Base-by-base conservation (phyloP, 2,797 vertebrate genomes). In the Myripristis jacobus region DNA sequence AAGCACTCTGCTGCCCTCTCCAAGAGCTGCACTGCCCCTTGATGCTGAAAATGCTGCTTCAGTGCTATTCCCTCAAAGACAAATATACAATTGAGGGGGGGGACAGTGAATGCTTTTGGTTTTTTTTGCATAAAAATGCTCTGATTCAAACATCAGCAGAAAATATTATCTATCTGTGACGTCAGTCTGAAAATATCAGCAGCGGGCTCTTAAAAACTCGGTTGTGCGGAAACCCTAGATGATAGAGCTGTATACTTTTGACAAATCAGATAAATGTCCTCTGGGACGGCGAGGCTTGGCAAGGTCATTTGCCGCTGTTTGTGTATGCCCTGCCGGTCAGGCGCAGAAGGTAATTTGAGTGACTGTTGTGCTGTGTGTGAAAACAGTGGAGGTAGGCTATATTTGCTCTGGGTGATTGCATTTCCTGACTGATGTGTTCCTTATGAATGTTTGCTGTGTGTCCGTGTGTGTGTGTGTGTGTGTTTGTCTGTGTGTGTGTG, bases 371-470 rank as follows among this genome's bases (percentile, higher is more conserved):
- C 73, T 81, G 80, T 72, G 78, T 87, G 84, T 77, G 84, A 84
- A 88, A 87, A 83, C 80, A 84, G 57, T 72, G 61, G 66, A 84
- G 77, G 73, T 70, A 75, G 84, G 71, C 68, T 86, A 24, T 84
- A 84, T 89, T 91, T 92, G 80, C 82, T 83, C 77, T 81, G 69
- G 66, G 56, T 91, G 86, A 91, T 92, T 92, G 84, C 78, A 84
- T 90, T 90, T 74, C 67, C 79, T 86, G 81, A 91, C 73, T 80
- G 85, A 87, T 92, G 83, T 70, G 48, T 63, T 73, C 62, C 56
- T 64, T 71, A 66, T 66, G 55, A 83, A 67, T 57, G 54, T 73
- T 68, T 67, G 84, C 58, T 70, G 24, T 65, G 19, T 71, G 21
- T 64, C 34, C 54, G 27, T 29, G 21, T 56, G 34, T 29, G 50